Evolutionary conservation across 2,113 vertebrate genomes (phyloP).

Genomic region (Cygnus buccinator): DNA sequence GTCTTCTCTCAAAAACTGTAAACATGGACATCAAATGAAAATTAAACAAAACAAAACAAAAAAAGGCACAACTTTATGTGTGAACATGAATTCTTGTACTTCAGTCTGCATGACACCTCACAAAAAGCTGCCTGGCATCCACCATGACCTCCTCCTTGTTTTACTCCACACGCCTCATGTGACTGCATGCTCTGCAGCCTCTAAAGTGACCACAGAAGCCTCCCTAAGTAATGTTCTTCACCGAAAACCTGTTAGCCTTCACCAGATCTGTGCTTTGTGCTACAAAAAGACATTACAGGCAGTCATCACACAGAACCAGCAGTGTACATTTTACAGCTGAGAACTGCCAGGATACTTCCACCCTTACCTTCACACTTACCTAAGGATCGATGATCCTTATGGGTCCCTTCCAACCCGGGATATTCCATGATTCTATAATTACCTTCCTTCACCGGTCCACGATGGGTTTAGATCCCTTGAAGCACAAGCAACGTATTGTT

Average conservation of each 20-base stretch:
- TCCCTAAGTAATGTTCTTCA: accelerated
- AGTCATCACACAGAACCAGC: accelerated
- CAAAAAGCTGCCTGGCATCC: neutral
- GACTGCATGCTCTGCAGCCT: neutral
- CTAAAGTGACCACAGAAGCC: neutral
- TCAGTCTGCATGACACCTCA: neutral
- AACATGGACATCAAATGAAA: neutral
- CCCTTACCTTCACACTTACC: neutral
- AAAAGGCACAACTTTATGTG: neutral
- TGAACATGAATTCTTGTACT: neutral
- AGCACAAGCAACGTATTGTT: neutral
- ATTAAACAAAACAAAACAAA: neutral
- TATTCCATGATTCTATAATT: too few relatives aligned
- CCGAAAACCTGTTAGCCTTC: neutral
- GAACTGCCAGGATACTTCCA: neutral
- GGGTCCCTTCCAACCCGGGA: too few relatives aligned
- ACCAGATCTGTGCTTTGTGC: neutral
- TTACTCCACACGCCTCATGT: neutral
- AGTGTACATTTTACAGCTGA: neutral
- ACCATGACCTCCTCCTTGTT: neutral
- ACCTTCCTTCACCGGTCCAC: neutral
- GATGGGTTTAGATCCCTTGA: neutral
- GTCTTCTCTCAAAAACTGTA: neutral
- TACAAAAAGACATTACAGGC: neutral
- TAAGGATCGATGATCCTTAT: too few relatives aligned